A percentile compares a stretch with the other conserved stretches of the same genome.
These are phyloP conservation scores for Drosophila cardini DNA, from an alignment of 1,140 invertebrate genomes.

Conservation along the genomic window DNA sequence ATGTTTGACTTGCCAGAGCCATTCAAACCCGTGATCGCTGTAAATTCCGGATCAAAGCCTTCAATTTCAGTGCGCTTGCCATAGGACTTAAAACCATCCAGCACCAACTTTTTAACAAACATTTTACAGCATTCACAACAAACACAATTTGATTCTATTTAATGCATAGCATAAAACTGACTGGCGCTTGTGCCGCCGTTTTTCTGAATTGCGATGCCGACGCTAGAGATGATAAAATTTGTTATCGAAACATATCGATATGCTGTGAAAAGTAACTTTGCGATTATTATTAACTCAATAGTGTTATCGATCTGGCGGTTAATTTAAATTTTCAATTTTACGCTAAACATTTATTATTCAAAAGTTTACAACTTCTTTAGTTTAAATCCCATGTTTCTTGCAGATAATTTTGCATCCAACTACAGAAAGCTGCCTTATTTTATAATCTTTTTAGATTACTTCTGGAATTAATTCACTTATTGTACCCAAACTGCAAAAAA, in stretches of 20 bases:
- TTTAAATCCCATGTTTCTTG: no score
- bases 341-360: no score
- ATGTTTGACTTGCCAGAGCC: constrained; percentile 99
- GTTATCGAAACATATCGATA: constrained; percentile 20
- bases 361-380: no score
- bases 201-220: constrained; percentile 37
- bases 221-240: constrained; percentile 33
- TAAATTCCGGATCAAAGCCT: constrained; percentile 97
- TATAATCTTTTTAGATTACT: no score
- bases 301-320: no score
- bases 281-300: no score
- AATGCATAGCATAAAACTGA: constrained; percentile 11
- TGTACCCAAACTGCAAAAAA: not conserved
- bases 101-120: constrained; percentile 96
- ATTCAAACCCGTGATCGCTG: constrained; percentile 99
- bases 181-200: constrained; percentile 51
- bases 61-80: constrained; percentile 96
- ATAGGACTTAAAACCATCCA: constrained; percentile 99
- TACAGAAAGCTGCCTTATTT: no score
- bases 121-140: constrained; percentile 86
- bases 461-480: no score
- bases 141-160: not conserved
- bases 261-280: not conserved
- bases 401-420: no score
- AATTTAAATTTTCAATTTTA: no score